phyloP scores from a whole-genome alignment of 2,888 invertebrate species.

The Apamea sordens region DNA sequence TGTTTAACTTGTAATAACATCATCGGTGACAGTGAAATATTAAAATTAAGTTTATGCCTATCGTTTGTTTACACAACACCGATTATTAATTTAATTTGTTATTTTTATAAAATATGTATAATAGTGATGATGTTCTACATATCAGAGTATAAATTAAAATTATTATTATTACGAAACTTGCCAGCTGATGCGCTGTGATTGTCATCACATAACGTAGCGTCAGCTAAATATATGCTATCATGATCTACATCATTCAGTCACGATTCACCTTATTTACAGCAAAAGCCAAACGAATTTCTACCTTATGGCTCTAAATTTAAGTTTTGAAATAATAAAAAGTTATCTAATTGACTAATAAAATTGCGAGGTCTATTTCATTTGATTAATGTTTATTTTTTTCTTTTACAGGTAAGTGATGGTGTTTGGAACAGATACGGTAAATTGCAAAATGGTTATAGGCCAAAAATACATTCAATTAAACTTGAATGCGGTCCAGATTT shows the following conservation, averaged over 20 bases:
- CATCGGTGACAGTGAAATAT: constrained; percentile 23
- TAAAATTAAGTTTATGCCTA: not conserved
- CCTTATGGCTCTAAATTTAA: constrained; percentile 9
- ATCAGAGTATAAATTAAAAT: constrained; percentile 5
- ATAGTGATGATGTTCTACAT: not conserved
- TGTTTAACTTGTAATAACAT: no score
- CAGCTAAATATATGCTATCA: constrained; percentile 51
- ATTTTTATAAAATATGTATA: constrained; percentile 3
- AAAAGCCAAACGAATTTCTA: constrained; percentile 25
- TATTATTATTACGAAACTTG: constrained; percentile 33
- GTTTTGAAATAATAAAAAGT: constrained; percentile 7
- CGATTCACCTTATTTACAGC: constrained; percentile 50
- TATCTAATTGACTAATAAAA: constrained; percentile 58
- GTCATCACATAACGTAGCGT: constrained; percentile 40
- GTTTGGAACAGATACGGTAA: constrained; percentile 52
- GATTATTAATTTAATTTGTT: not conserved
- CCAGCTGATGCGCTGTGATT: constrained; percentile 13
- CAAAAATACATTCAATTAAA: constrained; percentile 35
- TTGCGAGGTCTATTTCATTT: constrained; percentile 57
- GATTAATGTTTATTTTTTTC: constrained; percentile 55
- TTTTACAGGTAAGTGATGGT: constrained; percentile 65
- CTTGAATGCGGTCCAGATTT: constrained; percentile 16
- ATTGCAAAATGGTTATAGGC: constrained; percentile 24
- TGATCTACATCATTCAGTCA: constrained; percentile 59
- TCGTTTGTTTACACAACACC: constrained; percentile 26